Evolutionary conservation across 2,797 vertebrate species (phyloP), one percentile per base, ranked within the genome.

Genomic region (Enteromius fasciolatus): DNA sequence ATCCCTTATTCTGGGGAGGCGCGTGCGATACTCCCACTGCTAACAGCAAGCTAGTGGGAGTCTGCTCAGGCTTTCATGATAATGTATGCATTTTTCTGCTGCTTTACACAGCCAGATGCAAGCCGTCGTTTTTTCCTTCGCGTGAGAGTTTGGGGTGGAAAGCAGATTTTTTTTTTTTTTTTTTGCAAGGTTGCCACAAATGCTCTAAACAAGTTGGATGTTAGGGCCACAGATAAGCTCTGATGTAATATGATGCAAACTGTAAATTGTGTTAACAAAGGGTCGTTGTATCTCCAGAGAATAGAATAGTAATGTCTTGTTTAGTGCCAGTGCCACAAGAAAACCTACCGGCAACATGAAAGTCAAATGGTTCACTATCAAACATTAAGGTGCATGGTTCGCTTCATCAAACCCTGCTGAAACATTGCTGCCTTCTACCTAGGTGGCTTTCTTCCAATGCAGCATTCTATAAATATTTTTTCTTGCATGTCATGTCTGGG

Each of bases 21-120:
- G 59, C 44, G 28, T 23, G 23, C 48, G 46, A 48, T 88, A 89
- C 87, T 92, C 91, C 90, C 90, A 88, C 85, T 83, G 80, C 87
- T 87, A 41, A 72, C 68, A 63, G 81, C 86, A 77, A 66, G 86
- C 90, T 87, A 78, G 80, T 39, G 25, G 72, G 81, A 88, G 90
- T 80, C 61, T 64, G 63, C 36, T 59, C 50, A 36, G 76, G 72
- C 83, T 89, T 91, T 91, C 86, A 90, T 90, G 86, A 84, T 88
- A 87, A 86, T 80, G 50, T 84, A 74, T 83, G 59, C 57, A 73
- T 75, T 80, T 75, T 82, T 59, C 50, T 74, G 48, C 52, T 46
- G 54, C 31, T 66, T 77, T 72, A 36, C 48, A 46, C 48, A 4
- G 20, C 67, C 59, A 74, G 67, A 85, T 54, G 39, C 33, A 77